Evolutionary conservation across 2,888 invertebrate species (phyloP), one percentile per base, ranked within the genome.

Genomic region (Allolobophora icterica): DNA sequence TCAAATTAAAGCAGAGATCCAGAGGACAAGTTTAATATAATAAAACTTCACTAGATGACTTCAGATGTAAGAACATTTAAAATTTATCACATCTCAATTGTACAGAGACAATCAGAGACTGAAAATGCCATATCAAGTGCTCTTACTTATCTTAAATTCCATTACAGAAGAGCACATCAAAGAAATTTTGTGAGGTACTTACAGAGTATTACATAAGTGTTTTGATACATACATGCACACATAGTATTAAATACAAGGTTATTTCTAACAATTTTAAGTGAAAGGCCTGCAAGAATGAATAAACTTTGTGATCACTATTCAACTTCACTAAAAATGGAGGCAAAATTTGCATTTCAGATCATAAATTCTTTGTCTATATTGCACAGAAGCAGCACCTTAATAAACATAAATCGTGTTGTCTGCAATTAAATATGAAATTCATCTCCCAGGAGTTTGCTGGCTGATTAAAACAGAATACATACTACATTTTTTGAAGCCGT

Each of bases 401-500:
- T 17, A 8, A 5, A 24, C 52, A 17, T 52, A 21, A 52, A 24
- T 52, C 2, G 5, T 52, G 52, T 52, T 6, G n/a, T 71, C 71
- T 71, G 30, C 71, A 71, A n/a, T 71, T 8, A n/a, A 71, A 13
- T 11, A 71, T n/a, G n/a, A 30, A 71, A 71, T n/a, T 30, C 13
- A 1, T 58, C 58, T 21, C 42, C 13, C 13, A 42, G 42, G 4
- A 24, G 24, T 52, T 52, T 52, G 15, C n/a, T 71, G 71, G 30
- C n/a, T 71, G 30, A 71, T 71, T n/a, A 71, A 71, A 71, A 71
- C 30, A 71, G 6, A 33, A 38, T 89, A 52, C 40, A n/a, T 38
- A 40, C 38, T 15, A 33, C 71, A 40, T 89, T 34, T 84, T 33
- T 35, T 84, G 89, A 84, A 91, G 35, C 89, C 89, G 34, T 91